Percentiles rank a stretch among this genome's conserved stretches.
phyloP scores from a whole-genome alignment of 2,113 vertebrate species.

The Bolborhynchus lineola region DNA sequence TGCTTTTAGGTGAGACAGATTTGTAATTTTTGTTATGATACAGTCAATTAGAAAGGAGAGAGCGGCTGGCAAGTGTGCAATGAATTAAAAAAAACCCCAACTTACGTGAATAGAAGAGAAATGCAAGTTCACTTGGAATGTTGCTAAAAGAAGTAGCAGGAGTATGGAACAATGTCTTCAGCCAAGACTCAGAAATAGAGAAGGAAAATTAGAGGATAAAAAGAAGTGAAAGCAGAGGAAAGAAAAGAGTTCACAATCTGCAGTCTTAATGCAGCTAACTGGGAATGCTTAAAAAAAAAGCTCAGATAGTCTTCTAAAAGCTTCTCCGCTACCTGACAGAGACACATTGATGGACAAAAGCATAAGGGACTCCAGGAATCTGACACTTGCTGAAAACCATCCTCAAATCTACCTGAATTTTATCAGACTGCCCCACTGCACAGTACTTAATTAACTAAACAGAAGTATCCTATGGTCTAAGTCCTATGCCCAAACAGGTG shows the following conservation, averaged over 20 bases:
- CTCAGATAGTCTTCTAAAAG: neutral
- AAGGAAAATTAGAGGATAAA: neutral
- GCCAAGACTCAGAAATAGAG: accelerated
- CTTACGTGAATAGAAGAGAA: neutral
- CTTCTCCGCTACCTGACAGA: neutral
- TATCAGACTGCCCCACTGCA: neutral
- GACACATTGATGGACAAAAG: neutral
- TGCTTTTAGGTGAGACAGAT: constrained; percentile 17
- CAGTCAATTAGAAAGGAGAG: neutral
- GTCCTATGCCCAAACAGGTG: neutral
- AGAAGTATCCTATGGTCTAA: neutral
- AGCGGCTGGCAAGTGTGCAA: neutral
- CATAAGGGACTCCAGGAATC: neutral
- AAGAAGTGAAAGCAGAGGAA: neutral
- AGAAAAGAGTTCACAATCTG: neutral
- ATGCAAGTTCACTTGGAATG: neutral
- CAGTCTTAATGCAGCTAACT: neutral
- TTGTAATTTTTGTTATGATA: constrained; percentile 14
- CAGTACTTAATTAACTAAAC: neutral
- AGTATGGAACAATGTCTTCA: neutral
- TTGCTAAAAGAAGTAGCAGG: neutral
- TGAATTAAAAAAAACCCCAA: neutral
- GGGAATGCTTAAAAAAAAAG: neutral
- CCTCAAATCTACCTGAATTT: neutral
- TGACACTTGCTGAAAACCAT: neutral